Base-by-base conservation (phyloP, 2,113 vertebrate genomes). In the Mastomys natalensis region DNA sequence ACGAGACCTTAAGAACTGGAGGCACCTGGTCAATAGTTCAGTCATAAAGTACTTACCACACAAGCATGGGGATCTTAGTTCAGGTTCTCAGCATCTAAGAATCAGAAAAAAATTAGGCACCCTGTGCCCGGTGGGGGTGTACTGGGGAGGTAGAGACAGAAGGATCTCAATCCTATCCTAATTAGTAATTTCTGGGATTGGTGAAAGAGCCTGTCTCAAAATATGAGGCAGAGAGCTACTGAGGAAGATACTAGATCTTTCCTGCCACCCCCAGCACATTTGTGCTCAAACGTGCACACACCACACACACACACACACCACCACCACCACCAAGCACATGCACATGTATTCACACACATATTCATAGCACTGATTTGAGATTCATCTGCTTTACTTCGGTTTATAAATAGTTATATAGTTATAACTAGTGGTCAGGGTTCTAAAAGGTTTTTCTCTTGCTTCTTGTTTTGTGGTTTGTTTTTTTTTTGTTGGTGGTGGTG, bases 341-440 rank as follows among this genome's bases (percentile, higher is more conserved):
- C 72, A 73, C n/a, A 16, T 40, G n/a, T 73, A 73, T 21, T 73
- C 78, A 81, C 17, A 81, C 34, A 55, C 78, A 72, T 48, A 91
- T 78, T 37, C 58, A 89, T 73, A 91, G 37, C 58, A 70, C 10
- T 74, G 29, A 77, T 88, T 64, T 85, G 92, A 45, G 13, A 58
- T 31, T 92, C 70, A 64, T 31, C 29, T 58, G 34, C 48, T 86
- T 84, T 62, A 64, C 62, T 77, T 89, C 48, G 4, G 34, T 0
- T 95, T 78, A n/a, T 84, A 64, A 92, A 80, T 55, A 92, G 74
- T 45, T 29, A 29, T 19, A 87, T 62, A 92, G 74, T 45, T 29
- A 29, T 19, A 87, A 55, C 60, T 26, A 76, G 58, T 72, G 60
- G n/a, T 51, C 72, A 53, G 64, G 12, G 22, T 53, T 81, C 21